Evolutionary conservation across 1,140 invertebrate species (phyloP).

Genomic region (Heterodera carotae): DNA sequence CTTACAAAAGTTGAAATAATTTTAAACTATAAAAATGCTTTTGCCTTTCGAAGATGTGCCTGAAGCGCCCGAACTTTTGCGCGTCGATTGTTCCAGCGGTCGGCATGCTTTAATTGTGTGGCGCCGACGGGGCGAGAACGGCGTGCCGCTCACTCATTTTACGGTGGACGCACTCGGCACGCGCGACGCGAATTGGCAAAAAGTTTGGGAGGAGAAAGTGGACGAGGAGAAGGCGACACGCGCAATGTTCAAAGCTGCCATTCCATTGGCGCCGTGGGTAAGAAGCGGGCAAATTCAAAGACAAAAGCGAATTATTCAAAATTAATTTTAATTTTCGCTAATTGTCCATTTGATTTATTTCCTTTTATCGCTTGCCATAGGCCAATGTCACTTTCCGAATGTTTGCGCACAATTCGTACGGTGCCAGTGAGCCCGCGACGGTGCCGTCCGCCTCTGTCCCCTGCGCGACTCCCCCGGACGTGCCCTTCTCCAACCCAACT

Average conservation of each 20-base stretch:
- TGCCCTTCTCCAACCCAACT: constrained; percentile 72
- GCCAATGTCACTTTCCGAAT: constrained; percentile 95
- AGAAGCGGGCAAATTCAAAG: neutral
- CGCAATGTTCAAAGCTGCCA: constrained; percentile 42
- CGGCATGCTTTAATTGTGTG: constrained; percentile 76
- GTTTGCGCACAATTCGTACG: constrained; percentile 88
- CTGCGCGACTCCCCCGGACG: constrained; percentile 52
- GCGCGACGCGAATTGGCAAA: constrained; percentile 83
- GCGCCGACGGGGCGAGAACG: constrained; percentile 86
- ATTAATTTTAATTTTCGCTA: no score
- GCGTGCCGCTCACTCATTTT: constrained; percentile 87
- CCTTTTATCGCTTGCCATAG: no score
- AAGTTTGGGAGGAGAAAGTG: constrained; percentile 46
- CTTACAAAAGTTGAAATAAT: no score
- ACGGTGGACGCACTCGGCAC: constrained; percentile 75
- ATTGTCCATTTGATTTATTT: no score
- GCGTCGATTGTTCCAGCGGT: constrained; percentile 72
- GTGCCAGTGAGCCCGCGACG: constrained; percentile 77
- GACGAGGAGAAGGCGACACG: constrained; percentile 2
- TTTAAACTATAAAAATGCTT: no score
- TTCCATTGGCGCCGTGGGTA: constrained; percentile 64
- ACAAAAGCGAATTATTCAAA: neutral
- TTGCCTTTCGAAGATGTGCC: constrained; percentile 77
- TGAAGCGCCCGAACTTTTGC: constrained; percentile 77
- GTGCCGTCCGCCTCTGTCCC: constrained; percentile 71